Conservation (phyloP, 2,113 vertebrate species). For the Ursus arctos region DNA sequence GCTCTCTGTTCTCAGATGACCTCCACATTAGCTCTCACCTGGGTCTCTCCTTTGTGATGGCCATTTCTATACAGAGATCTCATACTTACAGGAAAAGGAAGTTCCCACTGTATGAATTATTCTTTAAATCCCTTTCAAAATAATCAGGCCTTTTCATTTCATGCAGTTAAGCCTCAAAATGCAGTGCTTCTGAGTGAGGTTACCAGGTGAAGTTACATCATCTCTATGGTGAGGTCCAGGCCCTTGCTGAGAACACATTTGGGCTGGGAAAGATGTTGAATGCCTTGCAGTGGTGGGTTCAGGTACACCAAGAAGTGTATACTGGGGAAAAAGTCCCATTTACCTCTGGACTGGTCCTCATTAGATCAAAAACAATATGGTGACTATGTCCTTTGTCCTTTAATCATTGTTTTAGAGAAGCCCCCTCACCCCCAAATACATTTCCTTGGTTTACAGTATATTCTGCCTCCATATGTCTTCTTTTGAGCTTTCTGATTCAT, state of each 20-base stretch:
- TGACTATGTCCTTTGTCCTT: neutral
- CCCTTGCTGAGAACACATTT: neutral
- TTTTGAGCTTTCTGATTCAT: neutral
- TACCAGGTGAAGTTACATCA: neutral
- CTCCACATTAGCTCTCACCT: rapidly evolving
- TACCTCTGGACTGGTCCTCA: neutral
- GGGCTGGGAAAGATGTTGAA: neutral
- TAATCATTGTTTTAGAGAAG: neutral
- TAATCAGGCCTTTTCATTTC: neutral
- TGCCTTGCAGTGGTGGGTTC: rapidly evolving
- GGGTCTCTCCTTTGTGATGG: neutral
- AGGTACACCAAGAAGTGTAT: neutral
- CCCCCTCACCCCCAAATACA: neutral
- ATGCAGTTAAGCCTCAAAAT: neutral
- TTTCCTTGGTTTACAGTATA: neutral
- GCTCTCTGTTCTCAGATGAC: neutral
- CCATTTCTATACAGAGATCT: neutral
- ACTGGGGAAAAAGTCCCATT: rapidly evolving
- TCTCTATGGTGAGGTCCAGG: neutral
- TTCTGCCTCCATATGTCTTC: neutral
- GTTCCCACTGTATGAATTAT: too few relatives aligned
- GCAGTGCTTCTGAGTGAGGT: neutral
- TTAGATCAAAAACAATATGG: neutral
- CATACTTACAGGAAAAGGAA: neutral
- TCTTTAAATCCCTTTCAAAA: neutral